Percentiles rank a stretch among this genome's conserved stretches.
phyloP scores from a whole-genome alignment of 2,113 vertebrate genomes.

The Hippocampus barbouri region DNA sequence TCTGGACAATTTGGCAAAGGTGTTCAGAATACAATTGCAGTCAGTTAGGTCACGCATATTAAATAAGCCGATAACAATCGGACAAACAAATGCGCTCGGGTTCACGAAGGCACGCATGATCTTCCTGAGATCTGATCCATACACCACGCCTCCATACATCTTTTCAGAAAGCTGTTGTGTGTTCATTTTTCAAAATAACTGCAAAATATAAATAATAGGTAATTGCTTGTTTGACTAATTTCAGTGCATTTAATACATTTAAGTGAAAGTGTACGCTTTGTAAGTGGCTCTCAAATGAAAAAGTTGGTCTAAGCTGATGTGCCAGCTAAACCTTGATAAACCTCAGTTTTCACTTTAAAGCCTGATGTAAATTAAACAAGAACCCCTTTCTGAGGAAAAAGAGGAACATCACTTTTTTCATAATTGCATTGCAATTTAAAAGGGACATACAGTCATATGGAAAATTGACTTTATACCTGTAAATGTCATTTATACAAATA shows the following conservation, averaged over 20 bases:
- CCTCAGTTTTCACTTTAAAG: constrained; percentile 16
- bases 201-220: no score
- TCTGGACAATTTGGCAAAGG: constrained; percentile 36
- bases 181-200: no score
- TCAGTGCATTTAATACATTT: no score
- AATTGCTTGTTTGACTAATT: no score
- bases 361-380: neutral
- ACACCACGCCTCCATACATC: no score
- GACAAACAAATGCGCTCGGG: constrained; percentile 44
- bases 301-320: constrained; percentile 11
- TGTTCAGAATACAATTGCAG: constrained; percentile 38
- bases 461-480: neutral
- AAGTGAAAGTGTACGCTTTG: no score
- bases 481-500: neutral
- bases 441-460: neutral
- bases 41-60: constrained; percentile 40
- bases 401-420: neutral
- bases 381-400: neutral
- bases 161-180: no score
- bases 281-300: no score
- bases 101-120: constrained; percentile 49
- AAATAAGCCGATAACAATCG: constrained; percentile 37
- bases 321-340: constrained; percentile 37
- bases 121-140: constrained; percentile 26
- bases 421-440: neutral